These are phyloP conservation scores for Tipula lateralis DNA, from an alignment of 2,888 invertebrate genomes.

Conservation along the genomic window DNA sequence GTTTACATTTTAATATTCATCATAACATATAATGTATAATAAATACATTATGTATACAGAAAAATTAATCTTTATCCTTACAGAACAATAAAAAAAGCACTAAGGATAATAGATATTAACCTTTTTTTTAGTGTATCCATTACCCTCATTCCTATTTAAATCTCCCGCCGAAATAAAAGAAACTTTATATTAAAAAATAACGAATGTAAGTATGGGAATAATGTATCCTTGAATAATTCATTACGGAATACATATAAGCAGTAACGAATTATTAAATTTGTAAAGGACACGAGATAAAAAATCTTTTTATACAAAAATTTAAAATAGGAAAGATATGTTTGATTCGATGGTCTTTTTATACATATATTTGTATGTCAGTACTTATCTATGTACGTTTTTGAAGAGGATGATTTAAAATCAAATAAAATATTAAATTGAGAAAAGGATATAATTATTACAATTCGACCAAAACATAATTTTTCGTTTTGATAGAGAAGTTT, in stretches of 20 bases:
- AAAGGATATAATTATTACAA: neutral
- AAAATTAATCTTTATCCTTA: neutral
- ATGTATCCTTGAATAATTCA: slow-evolving; percentile 11
- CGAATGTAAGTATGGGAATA: neutral
- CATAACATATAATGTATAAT: too few relatives aligned
- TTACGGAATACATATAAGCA: neutral
- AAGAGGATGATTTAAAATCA: neutral
- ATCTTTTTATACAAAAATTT: neutral
- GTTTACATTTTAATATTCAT: too few relatives aligned
- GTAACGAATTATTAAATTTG: slow-evolving; percentile 9
- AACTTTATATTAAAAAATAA: neutral
- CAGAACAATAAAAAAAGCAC: neutral
- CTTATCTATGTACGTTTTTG: neutral
- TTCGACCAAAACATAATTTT: too few relatives aligned
- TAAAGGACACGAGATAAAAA: neutral
- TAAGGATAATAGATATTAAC: neutral
- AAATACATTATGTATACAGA: neutral
- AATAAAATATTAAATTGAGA: neutral
- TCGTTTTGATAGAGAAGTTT: too few relatives aligned
- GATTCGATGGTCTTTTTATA: neutral
- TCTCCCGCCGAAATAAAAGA: slow-evolving; percentile 3
- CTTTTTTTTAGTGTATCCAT: neutral
- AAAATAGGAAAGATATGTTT: neutral
- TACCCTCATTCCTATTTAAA: neutral
- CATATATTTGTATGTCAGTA: too few relatives aligned